Percentiles rank a stretch among this genome's conserved stretches.
These are phyloP conservation scores for Pedetes capensis DNA, from an alignment of 2,113 vertebrate genomes.

Conservation along the genomic window DNA sequence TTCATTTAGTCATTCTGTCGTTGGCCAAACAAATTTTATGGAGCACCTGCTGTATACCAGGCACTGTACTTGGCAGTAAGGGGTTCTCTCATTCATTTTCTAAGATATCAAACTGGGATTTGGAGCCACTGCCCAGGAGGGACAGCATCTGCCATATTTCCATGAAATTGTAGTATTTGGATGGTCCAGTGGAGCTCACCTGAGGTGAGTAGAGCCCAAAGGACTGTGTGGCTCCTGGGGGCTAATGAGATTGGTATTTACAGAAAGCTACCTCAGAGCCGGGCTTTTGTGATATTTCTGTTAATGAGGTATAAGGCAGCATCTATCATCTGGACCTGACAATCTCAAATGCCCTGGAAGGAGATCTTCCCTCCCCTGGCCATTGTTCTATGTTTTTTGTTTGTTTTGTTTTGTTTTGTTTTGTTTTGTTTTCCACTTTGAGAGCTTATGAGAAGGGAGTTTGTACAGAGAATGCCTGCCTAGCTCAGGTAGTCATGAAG, in stretches of 20 bases:
- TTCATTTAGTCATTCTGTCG: neutral
- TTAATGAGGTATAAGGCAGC: neutral
- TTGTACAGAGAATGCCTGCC: neutral
- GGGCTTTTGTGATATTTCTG: neutral
- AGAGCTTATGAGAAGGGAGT: neutral
- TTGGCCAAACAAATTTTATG: neutral
- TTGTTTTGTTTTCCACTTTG: too few species aligned
- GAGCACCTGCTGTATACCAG: neutral
- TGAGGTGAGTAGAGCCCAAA: neutral
- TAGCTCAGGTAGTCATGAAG: neutral
- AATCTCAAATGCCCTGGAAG: neutral
- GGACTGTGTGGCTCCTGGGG: neutral
- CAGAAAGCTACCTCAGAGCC: neutral
- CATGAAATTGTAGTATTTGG: neutral
- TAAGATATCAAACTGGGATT: neutral
- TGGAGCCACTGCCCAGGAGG: neutral
- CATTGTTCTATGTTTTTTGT: neutral
- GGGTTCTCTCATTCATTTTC: neutral
- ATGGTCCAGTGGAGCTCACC: rapidly evolving
- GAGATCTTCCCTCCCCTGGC: neutral
- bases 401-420: neutral
- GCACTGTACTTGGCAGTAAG: neutral
- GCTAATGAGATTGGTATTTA: neutral
- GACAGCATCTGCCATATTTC: neutral
- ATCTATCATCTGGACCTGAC: neutral